phyloP scores from a whole-genome alignment of 2,113 vertebrate genomes.

The Ciconia stormi region DNA sequence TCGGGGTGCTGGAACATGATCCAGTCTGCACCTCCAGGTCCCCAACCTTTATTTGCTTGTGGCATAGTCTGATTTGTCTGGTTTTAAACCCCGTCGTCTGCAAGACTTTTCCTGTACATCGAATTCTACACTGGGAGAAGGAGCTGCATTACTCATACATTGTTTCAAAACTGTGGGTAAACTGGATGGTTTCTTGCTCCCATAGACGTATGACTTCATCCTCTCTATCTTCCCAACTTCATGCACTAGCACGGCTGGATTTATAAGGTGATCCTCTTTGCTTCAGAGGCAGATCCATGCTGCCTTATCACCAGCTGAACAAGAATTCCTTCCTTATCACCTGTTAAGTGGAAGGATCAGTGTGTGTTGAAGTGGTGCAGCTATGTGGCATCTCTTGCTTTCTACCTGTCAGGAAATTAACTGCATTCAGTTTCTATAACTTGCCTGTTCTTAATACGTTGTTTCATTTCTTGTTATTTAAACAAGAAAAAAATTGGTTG shows the following conservation, averaged over 20 bases:
- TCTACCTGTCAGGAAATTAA: neutral
- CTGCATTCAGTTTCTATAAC: neutral
- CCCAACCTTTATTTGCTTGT: neutral
- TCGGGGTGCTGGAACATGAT: accelerated
- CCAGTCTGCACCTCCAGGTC: accelerated
- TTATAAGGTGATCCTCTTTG: neutral
- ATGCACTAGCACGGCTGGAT: neutral
- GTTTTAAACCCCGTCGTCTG: neutral
- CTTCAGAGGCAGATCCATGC: neutral
- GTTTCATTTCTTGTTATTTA: neutral
- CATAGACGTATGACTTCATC: neutral
- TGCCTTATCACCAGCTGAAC: neutral
- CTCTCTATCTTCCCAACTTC: neutral
- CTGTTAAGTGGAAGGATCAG: neutral
- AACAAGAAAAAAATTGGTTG: neutral
- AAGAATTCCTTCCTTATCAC: neutral
- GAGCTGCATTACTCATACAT: neutral
- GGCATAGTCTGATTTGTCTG: neutral
- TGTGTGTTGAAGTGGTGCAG: neutral
- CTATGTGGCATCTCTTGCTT: neutral
- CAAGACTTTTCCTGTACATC: neutral
- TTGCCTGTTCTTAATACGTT: neutral
- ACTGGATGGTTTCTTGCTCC: slow-evolving; percentile 1
- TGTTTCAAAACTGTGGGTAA: slow-evolving; percentile 29
- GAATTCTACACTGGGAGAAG: neutral